A percentile compares a stretch with the other conserved stretches of the same genome.
phyloP scores from a whole-genome alignment of 2,888 invertebrate genomes.

The Seladonia tumulorum region DNA sequence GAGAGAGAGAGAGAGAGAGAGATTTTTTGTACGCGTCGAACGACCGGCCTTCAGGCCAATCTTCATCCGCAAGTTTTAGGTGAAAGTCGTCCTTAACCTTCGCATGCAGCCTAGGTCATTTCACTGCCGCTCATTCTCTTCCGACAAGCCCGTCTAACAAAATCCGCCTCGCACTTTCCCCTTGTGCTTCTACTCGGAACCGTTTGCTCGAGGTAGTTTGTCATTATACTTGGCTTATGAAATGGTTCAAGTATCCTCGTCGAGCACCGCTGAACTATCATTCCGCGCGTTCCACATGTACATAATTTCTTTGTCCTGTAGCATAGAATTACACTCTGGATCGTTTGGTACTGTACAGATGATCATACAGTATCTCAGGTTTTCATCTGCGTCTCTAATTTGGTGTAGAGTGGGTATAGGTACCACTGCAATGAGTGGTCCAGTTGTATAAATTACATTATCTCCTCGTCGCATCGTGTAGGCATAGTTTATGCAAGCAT shows the following conservation, averaged over 20 bases:
- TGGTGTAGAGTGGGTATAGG: not conserved
- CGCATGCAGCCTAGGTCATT: slow-evolving; percentile 50
- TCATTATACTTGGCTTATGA: slow-evolving; percentile 19
- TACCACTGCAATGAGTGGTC: not conserved
- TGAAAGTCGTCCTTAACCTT: slow-evolving; percentile 61
- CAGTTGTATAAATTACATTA: not conserved
- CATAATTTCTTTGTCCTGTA: not conserved
- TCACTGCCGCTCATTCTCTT: slow-evolving; percentile 53
- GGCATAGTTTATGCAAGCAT: not conserved
- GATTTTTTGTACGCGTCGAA: not conserved
- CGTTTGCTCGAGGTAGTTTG: not conserved
- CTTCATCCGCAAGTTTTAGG: slow-evolving; percentile 52
- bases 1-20: not conserved
- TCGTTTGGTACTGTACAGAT: not conserved
- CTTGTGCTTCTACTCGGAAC: slow-evolving; percentile 20
- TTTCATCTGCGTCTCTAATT: not conserved
- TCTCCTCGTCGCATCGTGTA: not conserved
- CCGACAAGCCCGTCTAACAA: slow-evolving; percentile 34
- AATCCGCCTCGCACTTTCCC: slow-evolving; percentile 43
- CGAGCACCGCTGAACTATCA: not conserved
- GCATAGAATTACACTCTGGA: not conserved
- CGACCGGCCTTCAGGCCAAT: slow-evolving; percentile 29
- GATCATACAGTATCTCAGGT: not conserved
- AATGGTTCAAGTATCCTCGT: not conserved
- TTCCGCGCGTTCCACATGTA: not conserved